Evolutionary conservation across 2,797 vertebrate genomes (phyloP), one percentile per base, ranked within the genome.

Genomic region (Cetoscarus ocellatus): DNA sequence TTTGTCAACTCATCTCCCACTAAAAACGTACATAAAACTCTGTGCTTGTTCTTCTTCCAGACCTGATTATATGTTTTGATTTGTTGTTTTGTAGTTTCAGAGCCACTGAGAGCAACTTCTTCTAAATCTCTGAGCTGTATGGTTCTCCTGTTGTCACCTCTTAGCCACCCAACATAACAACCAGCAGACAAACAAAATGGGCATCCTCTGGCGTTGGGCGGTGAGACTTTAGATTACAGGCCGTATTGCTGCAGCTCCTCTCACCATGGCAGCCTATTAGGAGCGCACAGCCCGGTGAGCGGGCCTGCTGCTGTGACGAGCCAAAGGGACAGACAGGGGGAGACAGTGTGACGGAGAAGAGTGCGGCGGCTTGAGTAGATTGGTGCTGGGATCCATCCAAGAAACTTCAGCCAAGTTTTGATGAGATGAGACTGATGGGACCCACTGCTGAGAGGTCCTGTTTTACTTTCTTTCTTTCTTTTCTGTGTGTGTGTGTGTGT

Each of bases 341-440:
- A 91, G 91, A 88, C 87, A 89, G 87, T 89, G 88, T 85, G 89
- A 92, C 86, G 81, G 86, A 84, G 88, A 86, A 88, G 81, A 85
- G 73, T 55, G 77, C 70, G 80, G 76, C 34, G 68, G 77, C 84
- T 74, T 56, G 34, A 76, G 65, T 44, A 80, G 77, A 87, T 76
- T 85, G 79, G 57, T 73, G 81, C 88, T 91, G 82, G 85, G 82
- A 86, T 77, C 76, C 66, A 42, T 88, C 86, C 86, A 88, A 85
- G 87, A 90, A 90, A 91, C 90, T 91, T 92, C 57, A 67, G 85
- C 59, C 79, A 87, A 91, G 90, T 92, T 93, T 90, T 89, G 88
- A 92, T 91, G 84, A 92, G 79, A 90, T 86, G 80, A 86, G 85
- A 88, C 83, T 85, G 83, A 88, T 84, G 69, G 65, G 90, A 87